A percentile compares a stretch with the other conserved stretches of the same genome.
These are phyloP conservation scores for Nylanderia fulva DNA, from an alignment of 1,140 invertebrate species.

Conservation along the genomic window DNA sequence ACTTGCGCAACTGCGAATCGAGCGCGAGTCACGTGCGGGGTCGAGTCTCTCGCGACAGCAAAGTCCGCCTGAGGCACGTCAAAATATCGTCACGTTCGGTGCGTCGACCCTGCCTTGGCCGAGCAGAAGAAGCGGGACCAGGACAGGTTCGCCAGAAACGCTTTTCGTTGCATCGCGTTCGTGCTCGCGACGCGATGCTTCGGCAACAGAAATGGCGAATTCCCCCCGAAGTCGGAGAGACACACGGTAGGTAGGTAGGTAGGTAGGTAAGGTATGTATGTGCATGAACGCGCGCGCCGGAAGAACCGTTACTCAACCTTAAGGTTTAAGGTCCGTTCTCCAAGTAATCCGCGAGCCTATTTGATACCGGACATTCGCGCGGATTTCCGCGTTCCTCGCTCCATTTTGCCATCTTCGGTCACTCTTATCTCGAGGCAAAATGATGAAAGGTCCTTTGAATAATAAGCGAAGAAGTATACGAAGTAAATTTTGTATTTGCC, in stretches of 20 bases:
- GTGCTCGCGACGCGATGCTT: constrained; percentile 43
- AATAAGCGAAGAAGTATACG: no score
- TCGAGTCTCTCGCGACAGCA: constrained; percentile 20
- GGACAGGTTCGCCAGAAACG: constrained; percentile 43
- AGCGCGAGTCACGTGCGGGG: constrained; percentile 38
- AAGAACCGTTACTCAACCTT: constrained; percentile 82
- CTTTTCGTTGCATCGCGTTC: constrained; percentile 67
- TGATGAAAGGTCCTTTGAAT: no score
- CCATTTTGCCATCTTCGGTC: neutral
- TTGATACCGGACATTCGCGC: constrained; percentile 15
- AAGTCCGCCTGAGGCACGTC: constrained; percentile 25
- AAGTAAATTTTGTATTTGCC: no score
- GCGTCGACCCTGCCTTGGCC: constrained; percentile 41
- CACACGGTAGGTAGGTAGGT: constrained; percentile 57
- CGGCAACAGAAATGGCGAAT: constrained; percentile 74
- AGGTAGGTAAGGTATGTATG: constrained; percentile 53
- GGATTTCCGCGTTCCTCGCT: constrained; percentile 41
- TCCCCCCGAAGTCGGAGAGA: constrained; percentile 32
- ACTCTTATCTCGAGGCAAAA: no score
- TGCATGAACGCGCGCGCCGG: constrained; percentile 62
- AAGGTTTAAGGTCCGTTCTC: constrained; percentile 78
- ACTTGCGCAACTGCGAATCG: constrained; percentile 32
- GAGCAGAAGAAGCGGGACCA: constrained; percentile 19
- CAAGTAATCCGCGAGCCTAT: constrained; percentile 48
- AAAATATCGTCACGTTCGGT: constrained; percentile 60